Evolutionary conservation across 1,140 invertebrate species (phyloP).

Genomic region (Diabrotica undecimpunctata): DNA sequence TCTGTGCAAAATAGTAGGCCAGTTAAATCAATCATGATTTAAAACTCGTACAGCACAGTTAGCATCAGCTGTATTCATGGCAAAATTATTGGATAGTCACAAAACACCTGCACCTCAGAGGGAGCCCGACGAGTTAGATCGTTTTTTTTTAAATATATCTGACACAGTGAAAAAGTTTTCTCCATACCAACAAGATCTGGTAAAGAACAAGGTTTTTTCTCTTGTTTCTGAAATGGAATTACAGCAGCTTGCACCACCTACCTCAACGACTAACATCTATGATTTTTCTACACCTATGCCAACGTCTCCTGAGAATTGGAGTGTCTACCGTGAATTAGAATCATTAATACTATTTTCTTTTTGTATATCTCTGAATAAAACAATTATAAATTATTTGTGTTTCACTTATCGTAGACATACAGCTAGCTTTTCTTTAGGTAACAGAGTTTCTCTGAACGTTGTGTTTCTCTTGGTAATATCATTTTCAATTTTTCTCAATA

Average conservation of each 20-base stretch:
- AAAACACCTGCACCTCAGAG: too few species aligned
- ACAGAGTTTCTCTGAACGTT: too few species aligned
- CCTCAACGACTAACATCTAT: background rate
- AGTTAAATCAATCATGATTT: too few species aligned
- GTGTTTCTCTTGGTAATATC: slow-evolving; percentile 3
- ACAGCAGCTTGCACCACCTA: slow-evolving; percentile 19
- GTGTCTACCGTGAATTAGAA: slow-evolving; percentile 4
- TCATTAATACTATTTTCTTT: background rate
- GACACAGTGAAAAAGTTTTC: slow-evolving; percentile 20
- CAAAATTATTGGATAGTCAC: too few species aligned
- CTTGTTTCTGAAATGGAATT: too few species aligned
- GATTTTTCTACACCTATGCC: slow-evolving; percentile 16
- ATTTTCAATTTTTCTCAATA: too few species aligned
- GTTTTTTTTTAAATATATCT: slow-evolving; percentile 18
- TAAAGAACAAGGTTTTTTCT: slow-evolving; percentile 17
- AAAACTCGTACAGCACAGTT: too few species aligned
- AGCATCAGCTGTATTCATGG: too few species aligned
- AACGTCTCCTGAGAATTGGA: slow-evolving; percentile 7
- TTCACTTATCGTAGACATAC: too few species aligned
- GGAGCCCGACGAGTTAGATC: slow-evolving; percentile 5
- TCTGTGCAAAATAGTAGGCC: too few species aligned
- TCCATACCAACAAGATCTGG: slow-evolving; percentile 15
- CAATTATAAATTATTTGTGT: slow-evolving; percentile 11
- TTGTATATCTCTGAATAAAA: background rate
- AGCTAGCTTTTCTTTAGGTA: too few species aligned